Evolutionary conservation across 2,888 invertebrate genomes (phyloP).

Genomic region (Lepetodrilus schrolli): DNA sequence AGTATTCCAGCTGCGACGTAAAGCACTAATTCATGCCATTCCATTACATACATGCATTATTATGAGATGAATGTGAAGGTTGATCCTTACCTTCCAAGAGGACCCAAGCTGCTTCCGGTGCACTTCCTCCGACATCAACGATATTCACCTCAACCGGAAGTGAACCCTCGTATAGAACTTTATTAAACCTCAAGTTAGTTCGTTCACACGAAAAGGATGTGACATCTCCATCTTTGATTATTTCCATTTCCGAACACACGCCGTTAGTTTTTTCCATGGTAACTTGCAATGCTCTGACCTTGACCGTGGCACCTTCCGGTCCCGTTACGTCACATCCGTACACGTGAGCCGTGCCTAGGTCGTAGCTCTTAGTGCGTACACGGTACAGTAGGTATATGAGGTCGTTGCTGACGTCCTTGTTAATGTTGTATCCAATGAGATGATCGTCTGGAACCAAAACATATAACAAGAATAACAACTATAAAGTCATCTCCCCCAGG

Average conservation of each 20-base stretch:
- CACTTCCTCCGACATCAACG: neutral
- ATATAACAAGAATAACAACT: neutral
- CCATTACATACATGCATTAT: no score
- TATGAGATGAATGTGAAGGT: no score
- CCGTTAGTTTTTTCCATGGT: neutral
- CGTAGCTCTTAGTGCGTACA: neutral
- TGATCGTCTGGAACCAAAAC: neutral
- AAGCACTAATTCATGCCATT: no score
- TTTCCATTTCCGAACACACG: neutral
- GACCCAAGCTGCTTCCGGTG: neutral
- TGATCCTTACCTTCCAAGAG: neutral
- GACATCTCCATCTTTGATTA: neutral
- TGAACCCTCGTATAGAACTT: neutral
- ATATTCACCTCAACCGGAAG: neutral
- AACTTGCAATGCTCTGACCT: neutral
- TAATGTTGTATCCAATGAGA: neutral
- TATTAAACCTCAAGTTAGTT: neutral
- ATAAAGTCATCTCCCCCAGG: no score
- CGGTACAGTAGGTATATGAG: conserved; percentile 1
- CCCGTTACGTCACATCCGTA: conserved; percentile 17
- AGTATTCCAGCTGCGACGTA: no score
- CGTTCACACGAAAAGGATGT: neutral
- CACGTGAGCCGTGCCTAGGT: neutral
- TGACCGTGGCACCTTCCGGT: neutral
- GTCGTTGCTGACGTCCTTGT: neutral